Base-by-base conservation (phyloP, 2,888 invertebrate species). In the Lasioglossum calceatum region DNA sequence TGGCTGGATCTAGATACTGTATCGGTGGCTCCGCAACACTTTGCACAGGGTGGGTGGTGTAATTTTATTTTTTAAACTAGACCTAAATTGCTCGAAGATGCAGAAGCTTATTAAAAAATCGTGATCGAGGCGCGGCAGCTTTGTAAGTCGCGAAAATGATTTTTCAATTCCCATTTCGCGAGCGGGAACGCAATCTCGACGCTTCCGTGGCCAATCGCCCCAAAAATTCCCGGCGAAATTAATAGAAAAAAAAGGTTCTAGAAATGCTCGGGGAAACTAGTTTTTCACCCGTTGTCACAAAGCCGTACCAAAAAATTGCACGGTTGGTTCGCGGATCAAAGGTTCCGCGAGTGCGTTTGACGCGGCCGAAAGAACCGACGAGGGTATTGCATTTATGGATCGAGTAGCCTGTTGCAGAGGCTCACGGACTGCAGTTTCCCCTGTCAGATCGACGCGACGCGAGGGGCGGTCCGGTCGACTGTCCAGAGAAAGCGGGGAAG, bases 401-500 rank as follows among this genome's bases (percentile, higher is more conserved):
- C 75, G 47, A 42, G 50, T 75, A 79, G 77, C 84, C 86, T 84
- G 84, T 86, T 84, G 86, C 84, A 61, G 54, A 10, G 27, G 36
- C 36, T 75, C 16, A 72, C 27, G 81, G 77, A 70, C 76, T 54
- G 64, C 42, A 36, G 85, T 27, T 12, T 54, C 10, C 16, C 23
- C 74, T 64, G 10, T 70, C 36, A n/a, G 32, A 73, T 14, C 54
- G 27, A 58, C 16, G 32, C 32, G 32, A 32, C 32, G 32, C 27
- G 27, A 27, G 0, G 78, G 23, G 2, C 3, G 5, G 36, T 8
- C n/a, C 36, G 54, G 5, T 23, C 12, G 16, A 32, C 58, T 23
- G 10, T 14, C 50, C 70, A 64, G 47, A 47, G 54, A n/a, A n/a
- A n/a, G n/a, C 54, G 23, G 23, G 54, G 10, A 54, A 54, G 54